Base-by-base conservation (phyloP, 2,113 vertebrate species). In the Erythrocercus mccallii region DNA sequence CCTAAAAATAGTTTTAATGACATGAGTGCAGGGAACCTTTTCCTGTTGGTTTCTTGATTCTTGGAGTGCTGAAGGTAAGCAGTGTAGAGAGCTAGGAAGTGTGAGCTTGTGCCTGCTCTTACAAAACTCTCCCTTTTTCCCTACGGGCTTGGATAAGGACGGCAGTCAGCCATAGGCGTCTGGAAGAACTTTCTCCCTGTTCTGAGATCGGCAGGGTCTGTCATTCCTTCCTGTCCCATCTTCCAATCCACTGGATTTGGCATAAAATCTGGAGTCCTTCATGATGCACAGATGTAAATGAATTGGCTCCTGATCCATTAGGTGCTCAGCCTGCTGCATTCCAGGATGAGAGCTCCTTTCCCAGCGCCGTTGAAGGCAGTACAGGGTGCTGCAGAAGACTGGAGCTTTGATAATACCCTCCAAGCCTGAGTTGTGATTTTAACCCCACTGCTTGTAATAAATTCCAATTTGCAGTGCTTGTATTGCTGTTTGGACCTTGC, bases 281-380 rank as follows among this genome's bases (percentile, higher is more conserved):
- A 3, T 33, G 53, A 21, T 44, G 20, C 12, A 17, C 37, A 48
- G 25, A 27, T 1, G 4, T 19, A 38, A 66, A 69, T 61, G 35
- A 87, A 9, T 15, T 82, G 47, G 35, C 17, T 0, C 3, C 54
- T 38, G 47, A 38, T 58, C 54, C 1, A 0, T 12, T 28, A n/a
- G n/a, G 14, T 62, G 47, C 64, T 88, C 64, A 61, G 66, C 30
- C n/a, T 54, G 56, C 45, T 85, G 45, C 40, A 19, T 79, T 72
- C 50, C 23, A 35, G 69, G 54, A 4, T 38, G 25, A 16, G 40
- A 35, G 14, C 64, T 86, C 42, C 56, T 84, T 66, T 69, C 21
- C 66, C 44, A n/a, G 37, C 11, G 3, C 30, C 0, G 0, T 13
- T 51, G 47, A 58, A 79, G 38, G 51, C 61, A 68, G 28, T 10